Percentiles rank a stretch among this genome's conserved stretches.
phyloP scores from a whole-genome alignment of 2,888 invertebrate species.

The Chelonus formosanus region DNA sequence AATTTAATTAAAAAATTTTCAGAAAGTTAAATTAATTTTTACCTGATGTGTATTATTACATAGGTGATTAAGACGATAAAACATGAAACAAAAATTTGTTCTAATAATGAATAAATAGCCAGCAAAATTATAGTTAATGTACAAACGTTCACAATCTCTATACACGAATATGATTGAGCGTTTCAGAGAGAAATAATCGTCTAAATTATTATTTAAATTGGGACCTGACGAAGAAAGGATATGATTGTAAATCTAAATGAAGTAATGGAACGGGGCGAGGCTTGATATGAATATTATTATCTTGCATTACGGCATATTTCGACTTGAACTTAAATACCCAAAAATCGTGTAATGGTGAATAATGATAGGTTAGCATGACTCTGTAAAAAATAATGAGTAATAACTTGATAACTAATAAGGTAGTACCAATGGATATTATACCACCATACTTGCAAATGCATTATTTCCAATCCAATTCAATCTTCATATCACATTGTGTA shows the following conservation, averaged over 20 bases:
- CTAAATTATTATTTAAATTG: slow-evolving; percentile 32
- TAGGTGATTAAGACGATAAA: no score
- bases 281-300: slow-evolving; percentile 14
- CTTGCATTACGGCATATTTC: neutral
- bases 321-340: neutral
- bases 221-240: slow-evolving; percentile 1
- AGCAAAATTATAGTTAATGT: no score
- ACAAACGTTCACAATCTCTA: no score
- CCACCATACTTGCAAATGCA: no score
- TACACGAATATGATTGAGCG: neutral
- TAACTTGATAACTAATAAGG: no score
- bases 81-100: no score
- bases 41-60: no score
- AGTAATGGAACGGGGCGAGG: slow-evolving; percentile 26
- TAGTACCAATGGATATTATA: no score
- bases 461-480: neutral
- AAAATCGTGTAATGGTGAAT: slow-evolving; percentile 8
- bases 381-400: slow-evolving; percentile 22
- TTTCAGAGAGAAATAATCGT: slow-evolving; percentile 11
- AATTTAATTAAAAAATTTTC: no score
- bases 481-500: no score
- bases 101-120: no score
- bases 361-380: slow-evolving; percentile 17
- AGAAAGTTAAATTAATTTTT: no score
- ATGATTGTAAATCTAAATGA: slow-evolving; percentile 28